phyloP scores from a whole-genome alignment of 1,140 invertebrate species.

The Pinna nobilis region DNA sequence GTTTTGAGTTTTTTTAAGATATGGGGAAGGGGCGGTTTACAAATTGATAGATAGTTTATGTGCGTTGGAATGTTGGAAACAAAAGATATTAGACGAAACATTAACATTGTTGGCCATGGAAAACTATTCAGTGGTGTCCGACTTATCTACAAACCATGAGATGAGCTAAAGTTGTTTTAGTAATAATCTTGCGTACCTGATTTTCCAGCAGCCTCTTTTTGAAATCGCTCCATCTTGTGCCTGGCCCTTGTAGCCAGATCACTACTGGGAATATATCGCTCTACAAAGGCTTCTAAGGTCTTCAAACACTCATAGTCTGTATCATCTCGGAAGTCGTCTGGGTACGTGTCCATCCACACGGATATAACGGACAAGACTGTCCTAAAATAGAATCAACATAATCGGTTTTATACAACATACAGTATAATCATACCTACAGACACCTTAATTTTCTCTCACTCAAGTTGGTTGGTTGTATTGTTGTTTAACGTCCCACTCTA shows the following conservation, averaged over 20 bases:
- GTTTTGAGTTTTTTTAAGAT: too few relatives aligned
- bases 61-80: too few relatives aligned
- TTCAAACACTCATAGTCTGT: conserved; percentile 87
- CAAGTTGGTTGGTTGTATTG: too few relatives aligned
- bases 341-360: conserved; percentile 97
- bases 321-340: conserved; percentile 94
- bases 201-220: conserved; percentile 59
- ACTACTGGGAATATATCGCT: conserved; percentile 81
- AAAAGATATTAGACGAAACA: too few relatives aligned
- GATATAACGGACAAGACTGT: conserved; percentile 87
- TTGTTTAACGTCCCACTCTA: too few relatives aligned
- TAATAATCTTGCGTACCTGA: conserved; percentile 42
- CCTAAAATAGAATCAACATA: conserved; percentile 74
- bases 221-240: conserved; percentile 82
- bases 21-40: too few relatives aligned
- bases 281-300: conserved; percentile 89
- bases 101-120: too few relatives aligned
- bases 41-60: too few relatives aligned
- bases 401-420: background rate
- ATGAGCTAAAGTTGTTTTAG: background rate
- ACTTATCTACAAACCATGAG: too few relatives aligned
- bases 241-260: conserved; percentile 75
- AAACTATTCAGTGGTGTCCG: too few relatives aligned
- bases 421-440: background rate
- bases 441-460: background rate